These are phyloP conservation scores for Misgurnus mizolepis DNA, from an alignment of 2,113 vertebrate species.

Conservation along the genomic window DNA sequence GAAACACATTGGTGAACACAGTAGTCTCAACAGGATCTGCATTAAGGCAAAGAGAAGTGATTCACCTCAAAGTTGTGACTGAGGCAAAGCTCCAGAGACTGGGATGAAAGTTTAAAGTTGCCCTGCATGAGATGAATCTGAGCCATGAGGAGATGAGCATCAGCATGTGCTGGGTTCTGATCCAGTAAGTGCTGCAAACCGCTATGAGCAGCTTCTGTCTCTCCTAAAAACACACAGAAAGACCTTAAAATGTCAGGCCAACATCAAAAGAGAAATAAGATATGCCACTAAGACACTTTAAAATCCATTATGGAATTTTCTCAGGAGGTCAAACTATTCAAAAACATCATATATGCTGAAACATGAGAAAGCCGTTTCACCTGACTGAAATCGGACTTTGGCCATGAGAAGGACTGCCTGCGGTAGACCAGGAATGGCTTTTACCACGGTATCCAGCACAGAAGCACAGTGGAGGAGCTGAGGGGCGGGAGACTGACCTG, in stretches of 20 bases:
- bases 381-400: slow-evolving; percentile 91
- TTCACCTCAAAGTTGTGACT: slow-evolving; percentile 95
- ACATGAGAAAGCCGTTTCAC: slow-evolving; percentile 65
- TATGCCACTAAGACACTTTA: too few species aligned
- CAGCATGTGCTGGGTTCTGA: slow-evolving; percentile 84
- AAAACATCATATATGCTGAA: background rate
- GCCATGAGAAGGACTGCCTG: slow-evolving; percentile 86
- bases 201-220: slow-evolving; percentile 82
- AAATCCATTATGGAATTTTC: background rate
- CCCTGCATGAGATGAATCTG: slow-evolving; percentile 90
- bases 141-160: slow-evolving; percentile 92
- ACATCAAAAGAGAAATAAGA: too few species aligned
- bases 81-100: slow-evolving; percentile 92
- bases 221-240: slow-evolving; percentile 68
- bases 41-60: background rate
- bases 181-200: slow-evolving; percentile 86
- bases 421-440: slow-evolving; percentile 86
- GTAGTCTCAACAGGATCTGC: background rate
- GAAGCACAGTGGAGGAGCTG: slow-evolving; percentile 86
- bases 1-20: too few species aligned
- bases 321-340: background rate
- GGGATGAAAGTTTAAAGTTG: slow-evolving; percentile 83
- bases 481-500: slow-evolving; percentile 80
- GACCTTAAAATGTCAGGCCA: too few species aligned
- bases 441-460: slow-evolving; percentile 88